phyloP scores from a whole-genome alignment of 2,797 vertebrate species.

The Pangasius mekongensis region DNA sequence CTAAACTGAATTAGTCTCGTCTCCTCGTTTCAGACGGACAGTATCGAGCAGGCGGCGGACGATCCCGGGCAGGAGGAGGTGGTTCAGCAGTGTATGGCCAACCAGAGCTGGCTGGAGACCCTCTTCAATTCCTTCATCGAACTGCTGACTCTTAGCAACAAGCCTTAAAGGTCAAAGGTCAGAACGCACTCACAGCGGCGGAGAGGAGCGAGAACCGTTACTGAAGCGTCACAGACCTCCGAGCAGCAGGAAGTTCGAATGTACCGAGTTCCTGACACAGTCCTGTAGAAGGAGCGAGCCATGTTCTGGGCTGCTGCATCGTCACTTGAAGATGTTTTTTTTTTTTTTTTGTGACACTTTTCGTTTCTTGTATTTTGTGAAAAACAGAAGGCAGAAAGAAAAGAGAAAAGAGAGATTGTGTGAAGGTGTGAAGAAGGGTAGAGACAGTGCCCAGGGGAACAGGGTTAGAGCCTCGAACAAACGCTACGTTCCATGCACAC shows the following conservation, averaged over 20 bases:
- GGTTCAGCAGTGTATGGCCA: slow-evolving; percentile 93
- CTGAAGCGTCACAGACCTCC: slow-evolving; percentile 32
- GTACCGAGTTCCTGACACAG: slow-evolving; percentile 48
- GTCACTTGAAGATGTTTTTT: slow-evolving; percentile 49
- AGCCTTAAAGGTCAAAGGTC: slow-evolving; percentile 62
- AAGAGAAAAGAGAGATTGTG: slow-evolving; percentile 42
- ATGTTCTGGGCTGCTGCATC: slow-evolving; percentile 42
- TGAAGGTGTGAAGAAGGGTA: slow-evolving; percentile 45
- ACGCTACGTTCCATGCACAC: slow-evolving; percentile 55
- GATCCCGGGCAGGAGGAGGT: slow-evolving; percentile 93
- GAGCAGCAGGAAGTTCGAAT: slow-evolving; percentile 48
- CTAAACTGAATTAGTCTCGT: background rate
- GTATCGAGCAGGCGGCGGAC: slow-evolving; percentile 85
- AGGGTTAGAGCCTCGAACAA: slow-evolving; percentile 52
- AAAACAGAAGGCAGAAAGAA: slow-evolving; percentile 42
- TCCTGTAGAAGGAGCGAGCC: slow-evolving; percentile 44
- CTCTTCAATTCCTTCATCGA: slow-evolving; percentile 89
- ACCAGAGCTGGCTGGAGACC: slow-evolving; percentile 89
- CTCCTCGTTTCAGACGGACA: slow-evolving; percentile 78
- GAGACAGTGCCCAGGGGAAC: slow-evolving; percentile 55
- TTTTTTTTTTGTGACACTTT: slow-evolving; percentile 47
- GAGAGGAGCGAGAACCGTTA: slow-evolving; percentile 18
- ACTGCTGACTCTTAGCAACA: slow-evolving; percentile 81
- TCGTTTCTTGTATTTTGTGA: slow-evolving; percentile 52
- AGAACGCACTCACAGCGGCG: background rate